phyloP scores from a whole-genome alignment of 2,888 invertebrate genomes.

The Thecophora atra region DNA sequence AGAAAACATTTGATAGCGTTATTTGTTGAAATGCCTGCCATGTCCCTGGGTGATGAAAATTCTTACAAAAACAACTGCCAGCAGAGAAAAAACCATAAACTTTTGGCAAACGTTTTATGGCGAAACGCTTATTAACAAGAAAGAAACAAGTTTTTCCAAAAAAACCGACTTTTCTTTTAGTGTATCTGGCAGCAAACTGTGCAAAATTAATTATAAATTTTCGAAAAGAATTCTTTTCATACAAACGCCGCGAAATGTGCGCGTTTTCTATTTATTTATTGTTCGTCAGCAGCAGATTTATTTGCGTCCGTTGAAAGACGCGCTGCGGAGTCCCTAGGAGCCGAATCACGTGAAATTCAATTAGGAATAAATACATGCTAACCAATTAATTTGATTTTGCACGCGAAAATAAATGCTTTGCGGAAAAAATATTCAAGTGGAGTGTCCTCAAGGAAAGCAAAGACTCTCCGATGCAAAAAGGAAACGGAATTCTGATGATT shows the following conservation, averaged over 20 bases:
- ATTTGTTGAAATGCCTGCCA: neutral
- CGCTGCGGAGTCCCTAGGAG: neutral
- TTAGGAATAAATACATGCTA: conserved; percentile 1
- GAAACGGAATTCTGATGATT: no score
- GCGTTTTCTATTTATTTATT: neutral
- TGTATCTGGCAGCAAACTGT: neutral
- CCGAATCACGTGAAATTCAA: conserved; percentile 28
- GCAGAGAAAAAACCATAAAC: neutral
- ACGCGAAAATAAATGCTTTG: neutral
- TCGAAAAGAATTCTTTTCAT: neutral
- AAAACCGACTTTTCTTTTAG: neutral
- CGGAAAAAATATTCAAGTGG: neutral
- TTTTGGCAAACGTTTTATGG: conserved; percentile 6
- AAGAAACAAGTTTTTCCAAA: conserved; percentile 13
- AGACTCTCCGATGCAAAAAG: no score
- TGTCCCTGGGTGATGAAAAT: neutral
- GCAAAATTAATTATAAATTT: conserved; percentile 13
- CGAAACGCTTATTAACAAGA: neutral
- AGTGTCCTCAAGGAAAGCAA: neutral
- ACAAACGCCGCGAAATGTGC: neutral
- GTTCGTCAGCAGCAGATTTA: neutral
- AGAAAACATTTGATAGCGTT: neutral
- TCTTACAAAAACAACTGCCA: neutral
- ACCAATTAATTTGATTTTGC: neutral
- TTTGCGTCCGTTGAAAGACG: conserved; percentile 2